Percentiles rank a stretch among this genome's conserved stretches.
Conservation (phyloP, 92 coral and sea anemone genomes). For the Zoanthus sociatus region DNA sequence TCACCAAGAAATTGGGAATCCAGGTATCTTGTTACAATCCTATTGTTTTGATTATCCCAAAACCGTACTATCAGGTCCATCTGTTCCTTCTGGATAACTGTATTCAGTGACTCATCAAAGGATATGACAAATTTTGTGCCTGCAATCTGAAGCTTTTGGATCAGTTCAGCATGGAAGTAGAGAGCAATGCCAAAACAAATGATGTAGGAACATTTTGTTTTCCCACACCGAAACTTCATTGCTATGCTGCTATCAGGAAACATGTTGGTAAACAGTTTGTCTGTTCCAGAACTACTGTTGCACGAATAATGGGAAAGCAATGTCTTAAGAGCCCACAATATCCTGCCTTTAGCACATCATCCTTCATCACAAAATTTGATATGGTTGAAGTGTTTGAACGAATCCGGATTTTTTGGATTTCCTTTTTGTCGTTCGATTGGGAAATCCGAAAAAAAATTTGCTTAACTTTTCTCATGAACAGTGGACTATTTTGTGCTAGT, state of each 20-base stretch:
- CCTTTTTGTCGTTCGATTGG: too few species aligned
- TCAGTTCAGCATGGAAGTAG: not conserved
- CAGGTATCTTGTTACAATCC: not conserved
- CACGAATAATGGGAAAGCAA: not conserved
- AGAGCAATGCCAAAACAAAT: not conserved
- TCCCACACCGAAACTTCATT: slow-evolving; percentile 32
- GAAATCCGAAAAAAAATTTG: too few species aligned
- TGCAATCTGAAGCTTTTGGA: not conserved
- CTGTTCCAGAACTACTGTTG: slow-evolving; percentile 3
- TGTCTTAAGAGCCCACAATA: not conserved
- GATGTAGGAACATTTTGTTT: slow-evolving; percentile 31
- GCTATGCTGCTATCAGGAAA: slow-evolving; percentile 46
- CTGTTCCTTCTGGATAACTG: not conserved
- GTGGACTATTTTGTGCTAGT: not conserved
- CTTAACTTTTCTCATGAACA: too few species aligned
- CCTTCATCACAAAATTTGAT: too few species aligned
- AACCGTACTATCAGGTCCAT: not conserved
- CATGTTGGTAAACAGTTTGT: slow-evolving; percentile 39
- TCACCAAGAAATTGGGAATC: slow-evolving; percentile 9
- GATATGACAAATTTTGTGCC: not conserved
- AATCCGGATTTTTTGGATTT: too few species aligned
- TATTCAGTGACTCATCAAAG: slow-evolving; percentile 7
- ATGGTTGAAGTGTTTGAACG: not conserved
- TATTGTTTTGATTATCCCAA: not conserved
- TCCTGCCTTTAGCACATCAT: not conserved